Evolutionary conservation across 37 sponge, comb jelly and placozoan species (phyloP), one percentile per base, ranked within the genome.

Genomic region (Hexactinellida sp.): DNA sequence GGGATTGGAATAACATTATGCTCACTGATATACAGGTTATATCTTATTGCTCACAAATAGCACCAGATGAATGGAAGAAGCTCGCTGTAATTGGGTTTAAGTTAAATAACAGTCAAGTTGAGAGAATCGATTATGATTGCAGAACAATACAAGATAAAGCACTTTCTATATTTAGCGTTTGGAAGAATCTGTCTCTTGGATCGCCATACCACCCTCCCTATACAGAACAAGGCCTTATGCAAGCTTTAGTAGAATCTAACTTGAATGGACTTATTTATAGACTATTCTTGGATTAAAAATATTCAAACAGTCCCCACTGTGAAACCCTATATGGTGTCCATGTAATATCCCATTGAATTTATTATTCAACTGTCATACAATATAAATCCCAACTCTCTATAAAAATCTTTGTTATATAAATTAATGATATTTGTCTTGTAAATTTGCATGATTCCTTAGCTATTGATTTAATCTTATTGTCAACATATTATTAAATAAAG

Each of bases 1-100:
- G 52, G 16, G 52, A 47, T 9, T 19, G 52, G 16, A 47, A 47
- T 47, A 16, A 47, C 16, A 47, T 23, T 32, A 10, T 63, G 30
- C 76, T 63, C 5, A 63, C 76, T 25, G 76, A 63, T 63, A n/a
- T n/a, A 63, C 76, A 63, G 34, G 76, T 63, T 10, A n/a, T 63
- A 5, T 3, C 21, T 21, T 63, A 32, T 63, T 10, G 28, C 3
- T 28, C 32, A 7, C 76, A 63, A 23, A 63, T 63, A 32, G 76
- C 19, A 32, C 76, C 25, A 25, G 3, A 28, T 63, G 76, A 63
- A 25, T 63, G 76, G 76, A 63, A 63, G 76, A 23, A n/a, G 13
- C 3, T 63, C 3, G 76, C 32, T 7, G 76, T 63, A 3, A 63
- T 63, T n/a, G 76, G 76, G 21, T n/a, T 63, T 10, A 63, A 63